phyloP scores from a whole-genome alignment of 2,888 invertebrate species.

The Harpagoxenus sublaevis region DNA sequence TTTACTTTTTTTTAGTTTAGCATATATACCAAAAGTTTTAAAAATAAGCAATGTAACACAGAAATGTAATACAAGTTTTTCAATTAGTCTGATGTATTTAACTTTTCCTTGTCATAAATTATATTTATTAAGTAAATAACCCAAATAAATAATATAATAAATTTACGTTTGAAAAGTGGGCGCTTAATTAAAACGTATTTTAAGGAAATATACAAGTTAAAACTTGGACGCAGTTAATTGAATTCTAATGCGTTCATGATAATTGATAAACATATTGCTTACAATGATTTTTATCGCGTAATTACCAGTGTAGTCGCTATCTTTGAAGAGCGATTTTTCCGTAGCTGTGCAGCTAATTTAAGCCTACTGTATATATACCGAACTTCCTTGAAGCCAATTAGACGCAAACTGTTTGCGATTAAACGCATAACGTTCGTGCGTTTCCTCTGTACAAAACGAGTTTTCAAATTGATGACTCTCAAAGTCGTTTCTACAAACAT shows the following conservation, averaged over 20 bases:
- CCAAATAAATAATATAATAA: slow-evolving; percentile 1
- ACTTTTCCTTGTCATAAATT: not conserved
- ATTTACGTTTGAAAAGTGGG: not conserved
- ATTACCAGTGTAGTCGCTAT: not conserved
- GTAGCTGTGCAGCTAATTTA: not conserved
- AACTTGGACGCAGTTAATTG: not conserved
- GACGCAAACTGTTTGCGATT: slow-evolving; percentile 40
- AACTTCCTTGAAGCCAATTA: slow-evolving; percentile 43
- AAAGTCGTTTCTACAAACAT: slow-evolving; percentile 20
- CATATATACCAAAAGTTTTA: not conserved
- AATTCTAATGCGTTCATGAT: not conserved
- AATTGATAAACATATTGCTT: not conserved
- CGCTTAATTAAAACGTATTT: not conserved
- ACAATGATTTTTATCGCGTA: slow-evolving; percentile 16
- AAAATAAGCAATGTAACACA: not conserved
- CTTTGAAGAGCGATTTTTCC: slow-evolving; percentile 3
- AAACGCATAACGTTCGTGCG: slow-evolving; percentile 22
- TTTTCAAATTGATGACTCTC: not conserved
- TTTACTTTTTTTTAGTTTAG: slow-evolving; percentile 7
- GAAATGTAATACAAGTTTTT: not conserved
- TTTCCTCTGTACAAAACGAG: slow-evolving; percentile 1
- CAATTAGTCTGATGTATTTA: not conserved
- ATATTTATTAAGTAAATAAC: not conserved
- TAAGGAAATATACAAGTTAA: not conserved
- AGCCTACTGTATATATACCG: not conserved